phyloP scores from a whole-genome alignment of 2,888 invertebrate genomes.

The Sturmia bella region DNA sequence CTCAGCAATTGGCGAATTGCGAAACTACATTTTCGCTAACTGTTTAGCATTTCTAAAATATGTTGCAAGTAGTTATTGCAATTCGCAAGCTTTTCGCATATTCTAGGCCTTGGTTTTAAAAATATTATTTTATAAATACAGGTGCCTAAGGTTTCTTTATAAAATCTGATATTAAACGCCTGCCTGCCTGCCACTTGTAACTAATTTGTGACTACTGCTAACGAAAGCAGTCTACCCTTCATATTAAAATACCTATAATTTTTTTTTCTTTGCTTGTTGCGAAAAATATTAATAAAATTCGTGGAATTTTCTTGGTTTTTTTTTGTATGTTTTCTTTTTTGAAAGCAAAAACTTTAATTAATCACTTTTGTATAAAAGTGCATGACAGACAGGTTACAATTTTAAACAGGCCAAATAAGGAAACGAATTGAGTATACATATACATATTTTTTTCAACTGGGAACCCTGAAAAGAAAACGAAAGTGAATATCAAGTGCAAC shows the following conservation, averaged over 20 bases:
- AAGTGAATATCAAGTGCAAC: conserved; percentile 69
- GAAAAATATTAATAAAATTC: conserved; percentile 34
- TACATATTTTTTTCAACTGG: conserved; percentile 26
- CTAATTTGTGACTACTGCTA: conserved; percentile 52
- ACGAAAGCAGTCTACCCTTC: conserved; percentile 19
- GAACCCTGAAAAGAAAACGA: conserved; percentile 70
- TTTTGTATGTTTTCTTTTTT: conserved; percentile 9
- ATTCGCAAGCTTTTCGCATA: too few relatives aligned
- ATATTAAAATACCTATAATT: conserved; percentile 15
- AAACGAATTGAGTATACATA: conserved; percentile 35
- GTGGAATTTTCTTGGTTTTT: background rate
- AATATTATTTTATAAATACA: background rate
- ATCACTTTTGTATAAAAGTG: conserved; percentile 55
- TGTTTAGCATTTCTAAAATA: too few relatives aligned
- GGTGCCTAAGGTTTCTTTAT: conserved; percentile 1
- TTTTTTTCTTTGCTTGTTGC: background rate
- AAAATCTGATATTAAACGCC: conserved; percentile 20
- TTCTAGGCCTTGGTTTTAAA: too few relatives aligned
- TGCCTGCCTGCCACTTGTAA: conserved; percentile 44
- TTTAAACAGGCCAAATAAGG: conserved; percentile 53
- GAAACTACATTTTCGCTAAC: too few relatives aligned
- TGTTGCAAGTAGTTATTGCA: too few relatives aligned
- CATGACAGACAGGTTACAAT: conserved; percentile 53
- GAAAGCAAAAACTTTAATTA: conserved; percentile 54
- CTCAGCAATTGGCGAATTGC: too few relatives aligned